A percentile compares a stretch with the other conserved stretches of the same genome.
These are phyloP conservation scores for Drosophila monieri DNA, from an alignment of 2,888 invertebrate genomes.

Conservation along the genomic window DNA sequence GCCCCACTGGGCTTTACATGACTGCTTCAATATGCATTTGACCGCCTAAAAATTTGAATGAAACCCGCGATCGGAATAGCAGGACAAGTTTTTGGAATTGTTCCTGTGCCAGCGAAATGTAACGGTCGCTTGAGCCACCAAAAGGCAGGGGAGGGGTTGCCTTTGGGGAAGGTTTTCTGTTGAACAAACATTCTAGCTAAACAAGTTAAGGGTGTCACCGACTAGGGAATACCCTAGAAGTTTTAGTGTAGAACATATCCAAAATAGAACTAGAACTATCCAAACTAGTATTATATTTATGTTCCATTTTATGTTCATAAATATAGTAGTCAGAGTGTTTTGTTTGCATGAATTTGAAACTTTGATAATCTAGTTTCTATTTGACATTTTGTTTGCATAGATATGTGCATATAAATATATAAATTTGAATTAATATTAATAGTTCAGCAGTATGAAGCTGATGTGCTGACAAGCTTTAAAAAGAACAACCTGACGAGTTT, in stretches of 20 bases:
- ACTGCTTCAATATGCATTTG: constrained; percentile 5
- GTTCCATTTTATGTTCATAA: neutral
- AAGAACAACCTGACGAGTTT: constrained; percentile 3
- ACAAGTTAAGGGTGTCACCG: neutral
- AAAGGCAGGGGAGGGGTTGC: constrained; percentile 13
- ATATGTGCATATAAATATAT: constrained; percentile 23
- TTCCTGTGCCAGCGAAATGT: constrained; percentile 40
- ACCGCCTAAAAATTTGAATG: neutral
- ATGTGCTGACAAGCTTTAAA: neutral
- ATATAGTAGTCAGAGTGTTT: neutral
- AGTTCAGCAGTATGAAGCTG: neutral
- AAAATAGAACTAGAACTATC: neutral
- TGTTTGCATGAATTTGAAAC: constrained; percentile 5
- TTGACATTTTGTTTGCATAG: neutral
- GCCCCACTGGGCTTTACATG: constrained; percentile 15
- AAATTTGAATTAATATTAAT: constrained; percentile 1
- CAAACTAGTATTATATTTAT: neutral
- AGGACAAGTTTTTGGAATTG: neutral
- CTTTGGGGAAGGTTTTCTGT: constrained; percentile 40
- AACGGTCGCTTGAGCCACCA: constrained; percentile 59
- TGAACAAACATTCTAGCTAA: constrained; percentile 16
- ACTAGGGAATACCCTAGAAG: constrained; percentile 17
- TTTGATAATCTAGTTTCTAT: neutral
- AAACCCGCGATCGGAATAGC: neutral
- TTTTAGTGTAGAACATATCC: neutral